Evolutionary conservation across 2,797 vertebrate species (phyloP), one percentile per base, ranked within the genome.

Genomic region (Graptemys geographica): DNA sequence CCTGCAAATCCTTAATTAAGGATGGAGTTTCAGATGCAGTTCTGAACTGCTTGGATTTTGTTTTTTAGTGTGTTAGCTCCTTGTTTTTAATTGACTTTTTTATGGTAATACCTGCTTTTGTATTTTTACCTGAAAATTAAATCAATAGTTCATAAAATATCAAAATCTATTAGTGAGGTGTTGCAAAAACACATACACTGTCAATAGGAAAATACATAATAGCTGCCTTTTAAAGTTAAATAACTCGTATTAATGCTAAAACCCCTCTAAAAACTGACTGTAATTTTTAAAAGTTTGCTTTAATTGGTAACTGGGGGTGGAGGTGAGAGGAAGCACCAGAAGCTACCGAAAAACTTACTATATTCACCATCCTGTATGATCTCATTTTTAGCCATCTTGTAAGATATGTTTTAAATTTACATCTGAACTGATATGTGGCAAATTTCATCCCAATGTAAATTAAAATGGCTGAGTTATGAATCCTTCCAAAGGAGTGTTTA

Each of bases 401-500:
- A 28, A 47, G 41, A 25, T 76, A 10, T 49, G 27, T 72, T 72
- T 72, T 72, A 79, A 79, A 79, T 79, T 49, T 79, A 79, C 27
- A 49, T 51, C 21, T 52, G 51, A 11, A 37, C 19, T 55, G 21
- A 52, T 52, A 81, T n/a, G 33, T 37, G 79, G 19, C 18, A 55
- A 28, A 81, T 81, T 81, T 55, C 47, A n/a, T n/a, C 18, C 49
- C 18, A 33, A 16, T 55, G 49, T 81, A 37, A 81, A 41, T 81
- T 47, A 78, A 49, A 78, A 49, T 78, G 25, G 15, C 4, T 28
- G 37, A 37, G 23, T 41, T 31, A 74, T 87, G n/a, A 84, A 59
- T 95, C 91, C 23, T 81, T 88, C 88, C 52, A 76, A 92, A 90
- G 41, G 83, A 33, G 41, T 23, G 65, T 92, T 91, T 91, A 37